Evolutionary conservation across 23 tunicate genomes (phyloP).

Genomic region (Trididemnum miniatum): DNA sequence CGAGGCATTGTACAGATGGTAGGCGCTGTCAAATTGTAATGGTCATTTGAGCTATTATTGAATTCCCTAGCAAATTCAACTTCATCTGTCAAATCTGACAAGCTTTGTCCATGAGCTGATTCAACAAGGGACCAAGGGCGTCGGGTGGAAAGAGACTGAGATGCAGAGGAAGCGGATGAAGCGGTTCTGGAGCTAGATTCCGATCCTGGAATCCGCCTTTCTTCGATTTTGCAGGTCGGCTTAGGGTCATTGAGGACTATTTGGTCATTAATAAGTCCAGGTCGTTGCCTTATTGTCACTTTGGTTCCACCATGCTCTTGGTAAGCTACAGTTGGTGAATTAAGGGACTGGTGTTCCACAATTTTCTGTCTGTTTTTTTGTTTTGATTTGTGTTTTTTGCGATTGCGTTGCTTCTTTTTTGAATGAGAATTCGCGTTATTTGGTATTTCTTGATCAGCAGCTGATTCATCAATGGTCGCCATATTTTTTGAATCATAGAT

Average conservation of each 20-base stretch:
- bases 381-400: slow-evolving; percentile 7
- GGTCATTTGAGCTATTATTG: background rate
- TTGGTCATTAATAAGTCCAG: background rate
- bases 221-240: background rate
- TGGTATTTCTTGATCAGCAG: background rate
- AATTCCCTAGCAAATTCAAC: background rate
- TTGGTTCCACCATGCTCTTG: background rate
- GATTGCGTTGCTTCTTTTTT: background rate
- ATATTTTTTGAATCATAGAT: background rate
- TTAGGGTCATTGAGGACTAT: background rate
- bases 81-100: slow-evolving; percentile 23
- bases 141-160: slow-evolving; percentile 38
- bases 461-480: slow-evolving; percentile 1
- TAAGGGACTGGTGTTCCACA: background rate
- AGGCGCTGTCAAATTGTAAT: slow-evolving; percentile 41
- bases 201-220: slow-evolving; percentile 54
- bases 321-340: background rate
- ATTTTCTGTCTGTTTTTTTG: background rate
- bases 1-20: slow-evolving; percentile 43
- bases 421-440: background rate
- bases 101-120: slow-evolving; percentile 30
- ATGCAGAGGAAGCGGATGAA: slow-evolving; percentile 57
- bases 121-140: slow-evolving; percentile 70
- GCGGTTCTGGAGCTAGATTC: slow-evolving; percentile 74
- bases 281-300: background rate